phyloP scores from a whole-genome alignment of 2,797 vertebrate species.

The Enteromius trimaculatus region DNA sequence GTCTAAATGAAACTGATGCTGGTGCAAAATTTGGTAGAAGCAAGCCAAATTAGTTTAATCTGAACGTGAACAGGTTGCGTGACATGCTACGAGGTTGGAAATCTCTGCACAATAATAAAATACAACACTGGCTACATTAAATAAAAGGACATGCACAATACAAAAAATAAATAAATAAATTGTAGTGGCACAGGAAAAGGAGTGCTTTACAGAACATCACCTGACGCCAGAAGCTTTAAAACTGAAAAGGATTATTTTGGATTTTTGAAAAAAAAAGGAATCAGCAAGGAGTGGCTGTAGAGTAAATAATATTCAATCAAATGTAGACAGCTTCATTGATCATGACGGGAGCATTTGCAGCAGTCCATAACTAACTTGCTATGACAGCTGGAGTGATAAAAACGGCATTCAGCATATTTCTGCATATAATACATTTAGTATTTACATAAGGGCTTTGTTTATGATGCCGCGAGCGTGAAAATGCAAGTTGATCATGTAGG shows the following conservation, averaged over 20 bases:
- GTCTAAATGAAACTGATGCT: neutral
- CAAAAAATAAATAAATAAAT: neutral
- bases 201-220: neutral
- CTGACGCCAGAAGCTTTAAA: neutral
- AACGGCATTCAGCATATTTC: neutral
- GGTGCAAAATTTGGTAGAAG: neutral
- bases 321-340: slow-evolving; percentile 7
- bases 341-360: slow-evolving; percentile 6
- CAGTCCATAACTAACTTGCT: neutral
- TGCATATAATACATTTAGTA: neutral
- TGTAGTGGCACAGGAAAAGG: neutral
- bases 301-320: neutral
- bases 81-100: neutral
- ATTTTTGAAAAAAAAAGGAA: neutral
- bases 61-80: neutral
- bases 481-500: neutral
- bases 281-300: neutral
- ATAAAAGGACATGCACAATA: neutral
- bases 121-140: neutral
- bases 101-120: neutral
- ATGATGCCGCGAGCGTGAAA: neutral
- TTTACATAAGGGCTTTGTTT: neutral
- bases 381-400: neutral
- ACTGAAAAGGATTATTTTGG: neutral
- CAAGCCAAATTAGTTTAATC: neutral